These are phyloP conservation scores for Tenthredo distinguenda DNA, from an alignment of 2,888 invertebrate genomes.

Conservation along the genomic window DNA sequence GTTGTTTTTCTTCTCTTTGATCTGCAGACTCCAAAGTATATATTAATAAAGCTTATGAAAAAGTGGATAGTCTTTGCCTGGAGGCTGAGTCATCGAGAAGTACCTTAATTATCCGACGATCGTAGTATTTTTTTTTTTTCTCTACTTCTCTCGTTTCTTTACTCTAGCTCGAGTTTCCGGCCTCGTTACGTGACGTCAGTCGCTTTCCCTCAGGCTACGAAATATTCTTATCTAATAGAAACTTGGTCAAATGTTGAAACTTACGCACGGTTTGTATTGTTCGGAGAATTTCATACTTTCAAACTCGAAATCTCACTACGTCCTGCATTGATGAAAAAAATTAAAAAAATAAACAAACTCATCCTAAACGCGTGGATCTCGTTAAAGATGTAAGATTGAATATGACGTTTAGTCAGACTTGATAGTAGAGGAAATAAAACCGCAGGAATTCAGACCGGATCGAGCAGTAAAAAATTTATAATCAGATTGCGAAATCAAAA, in stretches of 20 bases:
- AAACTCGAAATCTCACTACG: not conserved
- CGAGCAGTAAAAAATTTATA: not conserved
- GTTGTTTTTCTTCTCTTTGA: not conserved
- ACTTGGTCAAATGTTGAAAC: not conserved
- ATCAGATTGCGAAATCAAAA: not conserved
- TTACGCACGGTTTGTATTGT: not conserved
- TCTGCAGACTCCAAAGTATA: not conserved
- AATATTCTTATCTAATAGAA: constrained; percentile 16
- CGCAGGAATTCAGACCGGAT: not conserved
- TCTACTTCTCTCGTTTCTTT: not conserved
- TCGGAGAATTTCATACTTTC: not conserved
- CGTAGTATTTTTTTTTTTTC: not conserved
- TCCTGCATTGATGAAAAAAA: too few species aligned
- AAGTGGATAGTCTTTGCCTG: not conserved
- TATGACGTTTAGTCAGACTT: not conserved
- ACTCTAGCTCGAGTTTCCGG: not conserved
- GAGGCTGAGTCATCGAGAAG: not conserved
- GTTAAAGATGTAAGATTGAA: not conserved
- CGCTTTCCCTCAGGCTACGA: not conserved
- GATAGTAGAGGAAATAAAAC: not conserved
- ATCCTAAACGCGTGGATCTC: not conserved
- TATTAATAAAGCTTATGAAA: not conserved
- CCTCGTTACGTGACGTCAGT: not conserved
- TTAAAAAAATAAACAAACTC: too few species aligned
- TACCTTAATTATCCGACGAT: not conserved